Evolutionary conservation across 2,797 vertebrate genomes (phyloP).

Genomic region (Helostoma temminkii): DNA sequence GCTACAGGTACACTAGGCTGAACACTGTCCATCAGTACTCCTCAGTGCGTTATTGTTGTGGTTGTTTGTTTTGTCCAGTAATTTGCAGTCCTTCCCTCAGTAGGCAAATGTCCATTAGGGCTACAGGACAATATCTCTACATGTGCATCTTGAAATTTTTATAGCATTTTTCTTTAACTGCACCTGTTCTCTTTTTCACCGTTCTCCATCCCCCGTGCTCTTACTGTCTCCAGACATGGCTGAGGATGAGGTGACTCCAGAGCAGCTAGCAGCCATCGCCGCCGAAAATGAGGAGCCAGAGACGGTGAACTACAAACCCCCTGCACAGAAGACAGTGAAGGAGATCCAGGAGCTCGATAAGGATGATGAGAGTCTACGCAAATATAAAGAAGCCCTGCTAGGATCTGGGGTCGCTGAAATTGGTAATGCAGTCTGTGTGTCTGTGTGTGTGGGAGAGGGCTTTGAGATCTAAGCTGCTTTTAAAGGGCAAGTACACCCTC

Average conservation of each 20-base stretch:
- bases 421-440: constrained; percentile 80
- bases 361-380: constrained; percentile 95
- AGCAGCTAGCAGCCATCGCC: constrained; percentile 96
- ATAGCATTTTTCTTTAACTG: fast-evolving
- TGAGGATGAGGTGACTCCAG: constrained; percentile 93
- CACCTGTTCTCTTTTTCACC: background rate
- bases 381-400: constrained; percentile 95
- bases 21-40: constrained; percentile 5
- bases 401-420: constrained; percentile 75
- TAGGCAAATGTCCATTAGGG: constrained; percentile 9
- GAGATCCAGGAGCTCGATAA: constrained; percentile 97
- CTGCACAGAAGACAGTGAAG: constrained; percentile 93
- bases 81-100: constrained; percentile 11
- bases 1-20: background rate
- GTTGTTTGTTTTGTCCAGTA: constrained; percentile 26
- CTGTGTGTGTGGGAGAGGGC: background rate
- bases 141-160: background rate
- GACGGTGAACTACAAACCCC: constrained; percentile 91
- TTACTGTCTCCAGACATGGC: constrained; percentile 86
- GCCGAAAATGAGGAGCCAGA: constrained; percentile 93
- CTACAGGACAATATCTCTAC: background rate
- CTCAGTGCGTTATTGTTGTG: constrained; percentile 9
- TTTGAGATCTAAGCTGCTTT: too few relatives aligned
- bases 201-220: background rate
- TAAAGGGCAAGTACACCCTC: too few relatives aligned